Evolutionary conservation across 2,888 invertebrate genomes (phyloP), one percentile per base, ranked within the genome.

Genomic region (Scelioninae gen. 1): DNA sequence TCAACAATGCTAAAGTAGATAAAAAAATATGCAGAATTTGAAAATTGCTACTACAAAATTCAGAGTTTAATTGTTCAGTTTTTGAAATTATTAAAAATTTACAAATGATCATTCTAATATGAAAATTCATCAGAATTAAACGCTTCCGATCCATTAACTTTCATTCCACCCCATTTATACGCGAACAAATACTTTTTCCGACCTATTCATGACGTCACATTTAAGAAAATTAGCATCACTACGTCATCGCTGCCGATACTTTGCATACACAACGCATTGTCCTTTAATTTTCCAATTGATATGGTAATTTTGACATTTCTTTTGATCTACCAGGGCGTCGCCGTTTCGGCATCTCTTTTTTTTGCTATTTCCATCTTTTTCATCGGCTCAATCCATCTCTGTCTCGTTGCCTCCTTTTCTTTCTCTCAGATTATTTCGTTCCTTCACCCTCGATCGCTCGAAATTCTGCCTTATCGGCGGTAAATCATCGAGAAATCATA

Each of bases 401-500:
- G 38, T 38, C 51, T 38, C 15, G 34, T 9, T 69, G 2, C n/a
- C 9, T 23, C 58, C 31, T 47, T 34, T 38, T 23, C 43, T 15
- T 7, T 11, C 40, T 11, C 51, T 29, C 10, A 32, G 69, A 62
- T 62, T 62, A 74, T 63, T 74, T 55, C 56, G 55, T 55, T 13
- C 13, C 23, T 40, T 62, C 56, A 47, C 63, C 63, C 34, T 43
- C 63, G 74, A 74, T 74, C 45, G 74, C 15, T 55, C 74, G 38
- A 63, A 72, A 63, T 55, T 47, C 65, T 74, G 55, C 74, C 51
- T 74, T 65, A 74, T 74, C 74, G 74, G 55, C 55, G 56, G 74
- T 74, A 63, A 74, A 74, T 74, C 74, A 74, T 45, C 74, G 63
- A 55, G 74, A 65, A 74, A 74, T 74, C 74, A 56, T 65, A 74